These are phyloP conservation scores for Ferrisia virgata DNA, from an alignment of 2,888 invertebrate genomes.

Conservation along the genomic window DNA sequence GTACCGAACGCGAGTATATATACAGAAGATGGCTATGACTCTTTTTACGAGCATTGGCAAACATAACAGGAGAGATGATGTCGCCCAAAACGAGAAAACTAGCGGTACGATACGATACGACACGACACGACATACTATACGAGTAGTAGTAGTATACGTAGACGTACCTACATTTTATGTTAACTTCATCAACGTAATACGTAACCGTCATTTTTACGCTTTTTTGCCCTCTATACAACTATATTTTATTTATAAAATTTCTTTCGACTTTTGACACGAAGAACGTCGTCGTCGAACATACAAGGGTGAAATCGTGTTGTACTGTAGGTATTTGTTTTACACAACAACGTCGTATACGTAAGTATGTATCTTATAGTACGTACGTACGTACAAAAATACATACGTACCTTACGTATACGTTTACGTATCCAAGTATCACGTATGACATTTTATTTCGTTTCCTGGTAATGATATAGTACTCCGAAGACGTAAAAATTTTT, in stretches of 20 bases:
- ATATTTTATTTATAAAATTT: conserved; percentile 7
- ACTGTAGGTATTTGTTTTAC: not conserved
- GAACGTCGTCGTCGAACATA: not conserved
- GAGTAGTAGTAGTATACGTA: too few species aligned
- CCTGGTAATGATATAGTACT: not conserved
- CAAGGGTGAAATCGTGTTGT: not conserved
- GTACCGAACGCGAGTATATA: too few species aligned
- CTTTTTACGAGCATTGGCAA: not conserved
- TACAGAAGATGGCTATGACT: not conserved
- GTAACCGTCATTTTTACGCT: conserved; percentile 16
- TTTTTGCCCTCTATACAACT: not conserved
- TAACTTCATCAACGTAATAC: conserved; percentile 8
- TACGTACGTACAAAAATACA: too few species aligned
- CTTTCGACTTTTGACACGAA: not conserved
- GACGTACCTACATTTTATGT: not conserved
- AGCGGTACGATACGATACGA: not conserved
- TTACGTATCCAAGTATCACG: not conserved
- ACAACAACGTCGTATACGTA: not conserved
- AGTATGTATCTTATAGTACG: not conserved
- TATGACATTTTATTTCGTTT: conserved; percentile 15
- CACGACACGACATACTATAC: too few species aligned
- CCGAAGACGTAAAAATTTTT: not conserved
- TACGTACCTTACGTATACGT: not conserved
- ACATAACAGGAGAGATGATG: not conserved
- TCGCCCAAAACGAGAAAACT: not conserved